phyloP scores from a whole-genome alignment of 2,797 vertebrate species.

The Cichlasoma orientale region DNA sequence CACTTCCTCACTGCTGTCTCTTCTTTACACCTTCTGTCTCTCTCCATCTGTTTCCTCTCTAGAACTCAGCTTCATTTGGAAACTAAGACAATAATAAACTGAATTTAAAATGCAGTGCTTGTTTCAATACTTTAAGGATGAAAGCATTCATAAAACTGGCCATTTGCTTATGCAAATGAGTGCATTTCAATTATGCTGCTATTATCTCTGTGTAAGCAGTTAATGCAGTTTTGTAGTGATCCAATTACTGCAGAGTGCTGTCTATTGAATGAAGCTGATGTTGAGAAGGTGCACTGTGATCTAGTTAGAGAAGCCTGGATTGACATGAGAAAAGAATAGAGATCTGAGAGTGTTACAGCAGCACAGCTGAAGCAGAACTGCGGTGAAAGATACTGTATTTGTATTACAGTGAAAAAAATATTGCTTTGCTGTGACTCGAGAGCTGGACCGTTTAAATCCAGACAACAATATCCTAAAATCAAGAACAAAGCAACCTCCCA shows the following conservation, averaged over 20 bases:
- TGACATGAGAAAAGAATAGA: not conserved
- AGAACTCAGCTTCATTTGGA: slow-evolving; percentile 10
- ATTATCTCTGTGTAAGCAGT: slow-evolving; percentile 52
- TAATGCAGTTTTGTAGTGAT: slow-evolving; percentile 56
- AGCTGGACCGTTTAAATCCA: not conserved
- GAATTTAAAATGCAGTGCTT: slow-evolving; percentile 17
- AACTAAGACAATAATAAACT: slow-evolving; percentile 23
- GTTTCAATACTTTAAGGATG: slow-evolving; percentile 45
- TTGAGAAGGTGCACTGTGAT: slow-evolving; percentile 36
- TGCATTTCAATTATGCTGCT: slow-evolving; percentile 52
- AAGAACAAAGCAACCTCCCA: not conserved
- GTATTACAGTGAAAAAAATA: not conserved
- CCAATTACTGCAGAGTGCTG: slow-evolving; percentile 57
- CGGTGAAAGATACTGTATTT: not conserved
- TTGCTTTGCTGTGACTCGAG: not conserved
- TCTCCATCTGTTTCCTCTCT: slow-evolving; percentile 21
- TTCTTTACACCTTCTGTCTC: not conserved
- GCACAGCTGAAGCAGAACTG: not conserved
- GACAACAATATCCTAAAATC: not conserved
- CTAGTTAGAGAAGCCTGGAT: not conserved
- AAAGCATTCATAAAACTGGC: slow-evolving; percentile 48
- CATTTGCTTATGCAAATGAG: slow-evolving; percentile 57
- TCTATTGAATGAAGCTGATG: slow-evolving; percentile 48
- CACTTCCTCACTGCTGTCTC: not conserved
- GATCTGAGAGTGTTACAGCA: not conserved